These are phyloP conservation scores for Cromileptes altivelis DNA, from an alignment of 2,113 vertebrate species.

Conservation along the genomic window DNA sequence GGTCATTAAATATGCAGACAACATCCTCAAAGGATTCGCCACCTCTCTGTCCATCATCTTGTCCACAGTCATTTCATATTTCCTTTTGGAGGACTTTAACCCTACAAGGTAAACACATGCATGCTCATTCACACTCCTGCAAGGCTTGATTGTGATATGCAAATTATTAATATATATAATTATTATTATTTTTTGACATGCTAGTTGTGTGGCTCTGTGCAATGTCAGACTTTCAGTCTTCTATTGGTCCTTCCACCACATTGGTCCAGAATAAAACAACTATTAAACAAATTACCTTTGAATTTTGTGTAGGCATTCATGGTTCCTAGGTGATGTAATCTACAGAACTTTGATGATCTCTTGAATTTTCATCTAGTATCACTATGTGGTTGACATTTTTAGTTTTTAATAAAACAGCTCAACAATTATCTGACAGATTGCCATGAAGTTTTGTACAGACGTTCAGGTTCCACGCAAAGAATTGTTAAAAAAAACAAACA, in stretches of 20 bases:
- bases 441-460: not conserved
- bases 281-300: not conserved
- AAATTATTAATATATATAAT: not conserved
- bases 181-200: not conserved
- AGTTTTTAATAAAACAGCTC: not conserved
- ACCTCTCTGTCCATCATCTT: slow-evolving; percentile 77
- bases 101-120: slow-evolving; percentile 64
- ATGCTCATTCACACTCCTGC: not conserved
- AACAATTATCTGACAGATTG: not conserved
- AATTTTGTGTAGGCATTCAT: not conserved
- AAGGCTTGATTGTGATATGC: not conserved
- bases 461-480: not conserved
- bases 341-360: not conserved
- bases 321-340: not conserved
- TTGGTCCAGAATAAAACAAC: not conserved
- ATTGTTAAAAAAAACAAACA: too few species aligned
- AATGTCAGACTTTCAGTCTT: too few species aligned
- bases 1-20: slow-evolving; percentile 81
- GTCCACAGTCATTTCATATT: slow-evolving; percentile 76
- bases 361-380: not conserved
- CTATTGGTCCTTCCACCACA: not conserved
- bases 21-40: slow-evolving; percentile 82
- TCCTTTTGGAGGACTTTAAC: slow-evolving; percentile 71
- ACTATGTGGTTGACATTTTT: not conserved
- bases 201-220: not conserved